Conservation (phyloP, 2,888 invertebrate genomes). For the Marronus borbonicus region DNA sequence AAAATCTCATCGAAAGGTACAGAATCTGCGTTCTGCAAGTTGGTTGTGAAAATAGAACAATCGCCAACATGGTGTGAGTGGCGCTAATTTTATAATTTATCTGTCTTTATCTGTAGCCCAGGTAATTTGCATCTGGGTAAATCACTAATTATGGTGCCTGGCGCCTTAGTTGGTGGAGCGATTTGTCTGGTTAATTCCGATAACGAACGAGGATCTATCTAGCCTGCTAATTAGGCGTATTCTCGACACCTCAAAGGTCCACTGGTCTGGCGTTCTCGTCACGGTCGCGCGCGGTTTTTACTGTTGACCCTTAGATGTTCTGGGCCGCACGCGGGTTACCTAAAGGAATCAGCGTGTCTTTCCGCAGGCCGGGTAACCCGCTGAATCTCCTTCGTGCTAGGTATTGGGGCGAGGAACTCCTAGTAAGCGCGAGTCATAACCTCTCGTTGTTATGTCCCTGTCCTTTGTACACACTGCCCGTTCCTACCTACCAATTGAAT, state of each 20-base stretch:
- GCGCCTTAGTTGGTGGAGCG: conserved; percentile 82
- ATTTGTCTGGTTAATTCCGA: conserved; percentile 84
- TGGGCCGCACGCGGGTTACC: conserved; percentile 78
- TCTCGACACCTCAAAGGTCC: conserved; percentile 61
- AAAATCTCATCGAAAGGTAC: too few relatives aligned
- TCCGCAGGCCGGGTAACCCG: conserved; percentile 78
- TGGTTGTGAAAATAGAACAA: too few relatives aligned
- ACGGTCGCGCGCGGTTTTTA: conserved; percentile 60
- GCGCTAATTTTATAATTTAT: too few relatives aligned
- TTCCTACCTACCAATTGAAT: conserved; percentile 77
- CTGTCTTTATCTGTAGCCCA: too few relatives aligned
- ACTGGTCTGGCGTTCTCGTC: conserved; percentile 56
- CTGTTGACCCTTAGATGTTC: conserved; percentile 76
- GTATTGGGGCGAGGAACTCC: conserved; percentile 80
- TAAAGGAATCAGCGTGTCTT: conserved; percentile 76
- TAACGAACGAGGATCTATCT: conserved; percentile 78
- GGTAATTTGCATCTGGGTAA: too few relatives aligned
- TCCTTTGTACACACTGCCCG: conserved; percentile 82
- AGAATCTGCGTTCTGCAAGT: too few relatives aligned
- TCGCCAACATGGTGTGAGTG: too few relatives aligned
- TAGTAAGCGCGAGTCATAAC: conserved; percentile 79
- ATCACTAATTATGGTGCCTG: conserved; percentile 73
- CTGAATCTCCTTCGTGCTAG: conserved; percentile 80
- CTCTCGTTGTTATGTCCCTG: conserved; percentile 74
- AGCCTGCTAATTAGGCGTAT: conserved; percentile 73